phyloP scores from a whole-genome alignment of 2,797 vertebrate genomes.

The Selene dorsalis region DNA sequence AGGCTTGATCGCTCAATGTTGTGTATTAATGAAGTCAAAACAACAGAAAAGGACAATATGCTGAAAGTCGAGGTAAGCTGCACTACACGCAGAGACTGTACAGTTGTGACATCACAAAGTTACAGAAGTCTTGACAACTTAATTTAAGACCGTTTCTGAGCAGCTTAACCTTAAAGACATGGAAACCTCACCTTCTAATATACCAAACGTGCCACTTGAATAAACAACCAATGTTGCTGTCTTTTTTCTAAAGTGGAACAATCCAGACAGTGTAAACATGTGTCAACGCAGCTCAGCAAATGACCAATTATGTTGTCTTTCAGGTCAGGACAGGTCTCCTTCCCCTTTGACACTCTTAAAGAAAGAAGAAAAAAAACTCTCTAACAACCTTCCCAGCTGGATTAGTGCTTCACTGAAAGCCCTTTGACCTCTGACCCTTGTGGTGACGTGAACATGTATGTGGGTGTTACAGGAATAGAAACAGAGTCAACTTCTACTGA shows the following conservation, averaged over 20 bases:
- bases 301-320: background rate
- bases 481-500: too few relatives aligned
- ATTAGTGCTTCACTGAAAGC: background rate
- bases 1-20: too few relatives aligned
- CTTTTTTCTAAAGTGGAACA: background rate
- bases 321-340: slow-evolving; percentile 8
- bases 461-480: background rate
- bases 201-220: background rate
- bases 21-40: too few relatives aligned
- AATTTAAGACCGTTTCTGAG: too few relatives aligned
- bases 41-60: too few relatives aligned
- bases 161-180: too few relatives aligned
- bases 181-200: too few relatives aligned
- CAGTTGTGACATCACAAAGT: too few relatives aligned
- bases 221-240: background rate
- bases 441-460: background rate
- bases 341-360: background rate
- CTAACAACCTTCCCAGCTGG: background rate
- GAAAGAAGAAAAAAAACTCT: background rate
- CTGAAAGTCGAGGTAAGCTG: too few relatives aligned
- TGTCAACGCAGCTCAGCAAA: background rate
- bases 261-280: background rate
- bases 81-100: too few relatives aligned
- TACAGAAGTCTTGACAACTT: too few relatives aligned
- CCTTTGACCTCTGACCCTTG: slow-evolving; percentile 9